Evolutionary conservation across 2,113 vertebrate species (phyloP).

Genomic region (Cheirogaleus medius): DNA sequence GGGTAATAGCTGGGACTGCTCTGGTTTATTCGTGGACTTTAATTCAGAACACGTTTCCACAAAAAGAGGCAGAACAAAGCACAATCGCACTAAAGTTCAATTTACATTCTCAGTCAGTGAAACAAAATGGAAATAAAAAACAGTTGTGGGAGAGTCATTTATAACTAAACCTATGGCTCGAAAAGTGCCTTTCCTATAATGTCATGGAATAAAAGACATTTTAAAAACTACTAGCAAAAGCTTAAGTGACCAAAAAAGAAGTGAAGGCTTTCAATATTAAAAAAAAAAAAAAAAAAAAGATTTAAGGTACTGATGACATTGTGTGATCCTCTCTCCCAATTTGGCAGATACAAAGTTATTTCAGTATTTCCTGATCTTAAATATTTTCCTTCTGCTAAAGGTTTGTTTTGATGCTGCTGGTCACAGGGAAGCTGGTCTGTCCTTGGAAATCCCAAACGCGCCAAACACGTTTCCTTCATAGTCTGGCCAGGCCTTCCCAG

Average conservation of each 20-base stretch:
- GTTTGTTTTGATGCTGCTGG: not conserved
- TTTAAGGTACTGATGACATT: not conserved
- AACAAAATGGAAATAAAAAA: constrained; percentile 89
- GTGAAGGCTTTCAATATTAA: not conserved
- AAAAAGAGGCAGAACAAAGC: constrained; percentile 85
- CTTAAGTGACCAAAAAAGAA: constrained; percentile 47
- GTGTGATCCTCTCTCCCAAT: not conserved
- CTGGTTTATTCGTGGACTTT: constrained; percentile 82
- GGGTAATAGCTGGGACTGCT: constrained; percentile 83
- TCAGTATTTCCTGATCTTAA: not conserved
- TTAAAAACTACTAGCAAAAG: constrained; percentile 47
- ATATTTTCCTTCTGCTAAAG: not conserved
- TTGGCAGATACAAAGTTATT: not conserved
- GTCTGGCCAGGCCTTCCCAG: not conserved
- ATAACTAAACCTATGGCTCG: constrained; percentile 68
- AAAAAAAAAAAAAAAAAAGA: not conserved
- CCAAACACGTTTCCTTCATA: not conserved
- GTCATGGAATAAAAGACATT: constrained; percentile 62
- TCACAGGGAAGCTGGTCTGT: not conserved
- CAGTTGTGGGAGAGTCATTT: constrained; percentile 85
- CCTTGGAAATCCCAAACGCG: not conserved
- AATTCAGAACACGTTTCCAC: constrained; percentile 89
- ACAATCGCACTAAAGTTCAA: constrained; percentile 86
- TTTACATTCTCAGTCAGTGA: constrained; percentile 88
- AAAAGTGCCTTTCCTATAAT: constrained; percentile 60